phyloP scores from a whole-genome alignment of 2,888 invertebrate genomes.

The Spicauda simplicius region DNA sequence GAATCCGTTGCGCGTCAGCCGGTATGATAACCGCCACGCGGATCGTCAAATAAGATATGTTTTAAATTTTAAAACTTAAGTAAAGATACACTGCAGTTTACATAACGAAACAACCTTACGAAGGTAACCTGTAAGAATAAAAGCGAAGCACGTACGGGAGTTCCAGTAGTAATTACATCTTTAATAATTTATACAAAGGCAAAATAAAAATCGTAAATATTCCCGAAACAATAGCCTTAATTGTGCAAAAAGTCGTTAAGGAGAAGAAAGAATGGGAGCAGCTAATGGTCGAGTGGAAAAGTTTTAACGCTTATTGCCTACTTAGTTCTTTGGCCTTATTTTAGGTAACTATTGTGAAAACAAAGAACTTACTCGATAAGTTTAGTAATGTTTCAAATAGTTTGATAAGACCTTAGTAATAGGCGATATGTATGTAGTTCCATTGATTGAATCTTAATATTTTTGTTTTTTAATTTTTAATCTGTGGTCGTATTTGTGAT shows the following conservation, averaged over 20 bases:
- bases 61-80: no score
- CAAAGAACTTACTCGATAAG: neutral
- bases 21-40: no score
- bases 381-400: no score
- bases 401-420: no score
- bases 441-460: no score
- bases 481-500: no score
- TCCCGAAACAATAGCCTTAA: constrained; percentile 32
- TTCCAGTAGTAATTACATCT: constrained; percentile 21
- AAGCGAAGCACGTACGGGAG: constrained; percentile 10
- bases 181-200: constrained; percentile 30
- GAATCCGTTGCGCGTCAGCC: no score
- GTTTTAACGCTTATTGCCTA: constrained; percentile 36
- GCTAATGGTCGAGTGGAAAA: constrained; percentile 32
- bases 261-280: constrained; percentile 25
- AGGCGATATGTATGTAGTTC: no score
- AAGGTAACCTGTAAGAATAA: constrained; percentile 2
- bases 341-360: constrained; percentile 13
- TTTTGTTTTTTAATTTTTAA: no score
- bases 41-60: no score
- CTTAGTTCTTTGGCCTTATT: constrained; percentile 29
- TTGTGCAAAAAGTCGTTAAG: constrained; percentile 36
- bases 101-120: constrained; percentile 3
- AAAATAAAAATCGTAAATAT: constrained; percentile 31
- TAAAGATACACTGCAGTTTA: constrained; percentile 10